Evolutionary conservation across 64 coral and sea anemone genomes (phyloP).

Genomic region (Pocillopora verrucosa): DNA sequence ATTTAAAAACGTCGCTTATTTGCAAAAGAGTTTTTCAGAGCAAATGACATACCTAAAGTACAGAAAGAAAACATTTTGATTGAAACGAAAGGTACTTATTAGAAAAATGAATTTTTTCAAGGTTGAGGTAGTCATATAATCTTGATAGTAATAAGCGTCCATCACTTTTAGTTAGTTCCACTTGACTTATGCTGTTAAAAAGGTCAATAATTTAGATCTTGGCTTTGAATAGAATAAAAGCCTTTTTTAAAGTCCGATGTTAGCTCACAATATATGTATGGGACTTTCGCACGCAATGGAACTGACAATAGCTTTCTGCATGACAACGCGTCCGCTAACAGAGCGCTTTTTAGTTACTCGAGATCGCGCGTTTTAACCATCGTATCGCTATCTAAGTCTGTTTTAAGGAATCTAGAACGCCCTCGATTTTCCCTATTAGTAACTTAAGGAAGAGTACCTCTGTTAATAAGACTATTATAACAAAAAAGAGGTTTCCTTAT

Average conservation of each 20-base stretch:
- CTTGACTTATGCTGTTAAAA: not conserved
- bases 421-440: not conserved
- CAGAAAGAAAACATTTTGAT: not conserved
- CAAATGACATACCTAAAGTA: not conserved
- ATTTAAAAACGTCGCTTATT: too few species aligned
- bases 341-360: not conserved
- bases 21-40: too few species aligned
- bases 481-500: not conserved
- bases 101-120: slow-evolving; percentile 27
- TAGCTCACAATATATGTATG: not conserved
- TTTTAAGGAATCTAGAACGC: not conserved
- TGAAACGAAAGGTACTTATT: not conserved
- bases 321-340: not conserved
- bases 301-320: not conserved
- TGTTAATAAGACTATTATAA: not conserved
- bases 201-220: not conserved
- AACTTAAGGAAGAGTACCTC: not conserved
- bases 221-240: not conserved
- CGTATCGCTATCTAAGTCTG: not conserved
- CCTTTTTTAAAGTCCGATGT: not conserved
- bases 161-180: not conserved
- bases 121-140: not conserved
- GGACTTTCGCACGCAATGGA: not conserved
- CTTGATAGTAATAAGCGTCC: not conserved
- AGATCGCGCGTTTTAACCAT: not conserved